phyloP scores from a whole-genome alignment of 2,797 vertebrate species.

The Liparis tanakae region DNA sequence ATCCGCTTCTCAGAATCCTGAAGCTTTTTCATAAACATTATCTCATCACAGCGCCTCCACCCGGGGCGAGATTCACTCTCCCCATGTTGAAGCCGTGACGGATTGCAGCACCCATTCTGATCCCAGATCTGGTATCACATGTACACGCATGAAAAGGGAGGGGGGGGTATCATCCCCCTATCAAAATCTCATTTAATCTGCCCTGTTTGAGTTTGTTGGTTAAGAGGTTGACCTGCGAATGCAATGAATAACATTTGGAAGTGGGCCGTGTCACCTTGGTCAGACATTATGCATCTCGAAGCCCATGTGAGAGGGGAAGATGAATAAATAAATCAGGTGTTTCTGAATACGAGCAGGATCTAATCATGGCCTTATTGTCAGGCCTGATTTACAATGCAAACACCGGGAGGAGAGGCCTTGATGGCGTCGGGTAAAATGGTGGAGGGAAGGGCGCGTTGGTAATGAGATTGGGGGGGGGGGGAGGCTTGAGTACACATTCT shows the following conservation, averaged over 20 bases:
- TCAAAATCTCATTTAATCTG: slow-evolving; percentile 71
- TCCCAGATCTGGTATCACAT: slow-evolving; percentile 34
- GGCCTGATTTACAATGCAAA: slow-evolving; percentile 81
- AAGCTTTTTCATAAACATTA: slow-evolving; percentile 49
- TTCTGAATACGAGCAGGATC: slow-evolving; percentile 81
- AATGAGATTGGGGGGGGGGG: slow-evolving; percentile 65
- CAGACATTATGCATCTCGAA: slow-evolving; percentile 79
- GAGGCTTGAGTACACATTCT: slow-evolving; percentile 63
- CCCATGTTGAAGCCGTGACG: slow-evolving; percentile 20
- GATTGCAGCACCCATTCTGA: slow-evolving; percentile 24
- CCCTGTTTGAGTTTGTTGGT: slow-evolving; percentile 68
- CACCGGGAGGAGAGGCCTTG: slow-evolving; percentile 69
- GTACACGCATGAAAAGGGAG: not conserved
- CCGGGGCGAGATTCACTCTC: slow-evolving; percentile 22
- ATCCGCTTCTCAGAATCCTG: slow-evolving; percentile 35
- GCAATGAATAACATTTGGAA: slow-evolving; percentile 81
- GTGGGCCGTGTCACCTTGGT: slow-evolving; percentile 71
- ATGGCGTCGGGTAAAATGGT: slow-evolving; percentile 68
- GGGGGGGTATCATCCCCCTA: slow-evolving; percentile 13
- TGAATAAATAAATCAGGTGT: slow-evolving; percentile 83
- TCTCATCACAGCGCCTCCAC: slow-evolving; percentile 26
- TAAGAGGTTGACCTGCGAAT: slow-evolving; percentile 70
- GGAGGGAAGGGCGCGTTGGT: slow-evolving; percentile 69
- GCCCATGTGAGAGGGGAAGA: slow-evolving; percentile 64
- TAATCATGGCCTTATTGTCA: slow-evolving; percentile 81